A percentile compares a stretch with the other conserved stretches of the same genome.
Evolutionary conservation across 2,113 vertebrate species (phyloP).

Genomic region (Petrocephalus zakoni): DNA sequence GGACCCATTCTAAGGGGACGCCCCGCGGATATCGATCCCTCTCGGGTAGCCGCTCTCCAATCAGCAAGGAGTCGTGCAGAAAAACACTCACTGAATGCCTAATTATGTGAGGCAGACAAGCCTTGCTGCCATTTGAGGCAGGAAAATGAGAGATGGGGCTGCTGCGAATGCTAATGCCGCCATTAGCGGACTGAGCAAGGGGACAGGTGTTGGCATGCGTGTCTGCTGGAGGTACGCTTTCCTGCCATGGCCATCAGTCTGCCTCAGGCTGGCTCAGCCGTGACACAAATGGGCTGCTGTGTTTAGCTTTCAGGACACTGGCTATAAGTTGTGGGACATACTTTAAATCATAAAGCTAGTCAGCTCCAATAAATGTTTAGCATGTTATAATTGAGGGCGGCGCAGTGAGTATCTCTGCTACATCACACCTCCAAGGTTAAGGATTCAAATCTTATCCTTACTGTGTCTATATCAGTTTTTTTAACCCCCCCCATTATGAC

Average conservation of each 20-base stretch:
- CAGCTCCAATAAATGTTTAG: neutral
- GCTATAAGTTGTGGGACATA: neutral
- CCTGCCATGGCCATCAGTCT: neutral
- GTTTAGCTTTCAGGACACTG: neutral
- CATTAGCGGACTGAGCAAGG: neutral
- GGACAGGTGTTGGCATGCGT: neutral
- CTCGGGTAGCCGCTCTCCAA: neutral
- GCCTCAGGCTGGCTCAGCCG: neutral
- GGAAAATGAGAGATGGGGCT: neutral
- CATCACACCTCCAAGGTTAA: neutral
- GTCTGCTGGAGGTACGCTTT: neutral
- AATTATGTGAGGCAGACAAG: neutral
- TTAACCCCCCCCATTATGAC: neutral
- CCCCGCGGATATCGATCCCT: neutral
- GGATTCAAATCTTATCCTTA: neutral
- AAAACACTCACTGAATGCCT: neutral
- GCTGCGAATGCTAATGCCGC: neutral
- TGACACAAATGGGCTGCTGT: neutral
- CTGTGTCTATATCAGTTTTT: neutral
- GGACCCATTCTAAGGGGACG: neutral
- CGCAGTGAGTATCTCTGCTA: neutral
- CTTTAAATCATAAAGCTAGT: neutral
- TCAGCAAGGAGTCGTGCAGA: neutral
- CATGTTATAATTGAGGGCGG: neutral
- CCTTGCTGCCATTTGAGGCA: neutral